Evolutionary conservation across 1,140 invertebrate genomes (phyloP), one percentile per base, ranked within the genome.

Genomic region (Drosophila sp.): DNA sequence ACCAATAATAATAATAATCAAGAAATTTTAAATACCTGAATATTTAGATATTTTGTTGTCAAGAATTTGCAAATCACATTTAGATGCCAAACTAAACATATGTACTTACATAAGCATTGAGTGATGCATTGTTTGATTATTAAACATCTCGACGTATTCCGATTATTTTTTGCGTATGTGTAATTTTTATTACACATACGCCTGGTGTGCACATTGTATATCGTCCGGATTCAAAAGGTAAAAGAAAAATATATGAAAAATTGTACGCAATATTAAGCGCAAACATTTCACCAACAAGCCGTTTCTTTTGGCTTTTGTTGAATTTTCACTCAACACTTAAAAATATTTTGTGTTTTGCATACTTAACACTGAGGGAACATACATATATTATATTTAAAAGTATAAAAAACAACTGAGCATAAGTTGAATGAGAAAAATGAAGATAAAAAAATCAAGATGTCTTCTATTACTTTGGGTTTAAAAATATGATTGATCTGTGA

Each of bases 101-200:
- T n/a, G n/a, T n/a, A 38, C 10, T 35, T 35, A 35, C 17, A 17
- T 17, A 17, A 17, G 17, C 17, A 8, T 38, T 38, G 3, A 38
- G 35, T 11, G 25, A 47, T 23, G 7, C 25, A 1, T 56, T 56
- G 27, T 56, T 30, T 3, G 1, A 32, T 6, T 30, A 3, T 4
- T 32, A 32, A n/a, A 0, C 1, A 30, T 30, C 35, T 7, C n/a
- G 6, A 7, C n/a, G n/a, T n/a, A 41, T 6, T 30, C 38, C 27
- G 10, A 47, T 68, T 35, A 11, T 17, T 6, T 25, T 29, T 33
- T 57, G 30, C 32, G 8, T 56, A 67, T 30, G 32, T 23, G 23
- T 57, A 64, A 41, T 11, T 72, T 50, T 63, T 35, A 75, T 81
- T 63, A 65, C 74, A 64, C 65, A 86, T 79, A 65, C 67, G 70